These are phyloP conservation scores for Arrhopalites spinosus DNA, from an alignment of 2,888 invertebrate genomes.

Conservation along the genomic window DNA sequence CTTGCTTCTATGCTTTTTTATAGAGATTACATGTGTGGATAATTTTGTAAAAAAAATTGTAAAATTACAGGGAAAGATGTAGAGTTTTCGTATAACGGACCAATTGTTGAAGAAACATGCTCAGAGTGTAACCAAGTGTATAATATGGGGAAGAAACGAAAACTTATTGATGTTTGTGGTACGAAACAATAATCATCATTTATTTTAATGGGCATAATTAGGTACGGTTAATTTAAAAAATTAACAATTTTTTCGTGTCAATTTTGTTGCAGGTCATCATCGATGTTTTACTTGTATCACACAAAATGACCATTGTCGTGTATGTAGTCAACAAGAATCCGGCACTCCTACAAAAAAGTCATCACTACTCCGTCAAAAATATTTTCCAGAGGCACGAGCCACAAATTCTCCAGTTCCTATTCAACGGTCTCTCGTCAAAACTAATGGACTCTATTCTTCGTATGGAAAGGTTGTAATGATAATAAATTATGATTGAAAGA, in stretches of 20 bases:
- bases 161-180: constrained; percentile 89
- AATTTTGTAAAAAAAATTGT: not conserved
- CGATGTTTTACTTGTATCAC: constrained; percentile 94
- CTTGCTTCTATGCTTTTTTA: too few species aligned
- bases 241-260: too few species aligned
- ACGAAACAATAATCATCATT: too few species aligned
- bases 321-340: constrained; percentile 66
- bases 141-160: constrained; percentile 87
- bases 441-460: constrained; percentile 69
- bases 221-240: too few species aligned
- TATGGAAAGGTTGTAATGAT: constrained; percentile 60
- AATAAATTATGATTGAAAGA: not conserved
- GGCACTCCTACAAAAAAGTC: constrained; percentile 46
- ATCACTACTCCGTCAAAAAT: constrained; percentile 42
- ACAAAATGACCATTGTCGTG: constrained; percentile 86
- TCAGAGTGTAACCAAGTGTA: constrained; percentile 34
- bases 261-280: constrained; percentile 70
- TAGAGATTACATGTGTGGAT: too few species aligned
- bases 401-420: constrained; percentile 39
- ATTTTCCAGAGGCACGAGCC: constrained; percentile 16
- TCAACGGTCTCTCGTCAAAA: constrained; percentile 65
- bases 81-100: constrained; percentile 21
- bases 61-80: constrained; percentile 31
- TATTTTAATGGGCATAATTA: too few species aligned
- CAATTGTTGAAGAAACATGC: constrained; percentile 17